Conservation (phyloP, 2,888 invertebrate species). For the Chalcis sispes region DNA sequence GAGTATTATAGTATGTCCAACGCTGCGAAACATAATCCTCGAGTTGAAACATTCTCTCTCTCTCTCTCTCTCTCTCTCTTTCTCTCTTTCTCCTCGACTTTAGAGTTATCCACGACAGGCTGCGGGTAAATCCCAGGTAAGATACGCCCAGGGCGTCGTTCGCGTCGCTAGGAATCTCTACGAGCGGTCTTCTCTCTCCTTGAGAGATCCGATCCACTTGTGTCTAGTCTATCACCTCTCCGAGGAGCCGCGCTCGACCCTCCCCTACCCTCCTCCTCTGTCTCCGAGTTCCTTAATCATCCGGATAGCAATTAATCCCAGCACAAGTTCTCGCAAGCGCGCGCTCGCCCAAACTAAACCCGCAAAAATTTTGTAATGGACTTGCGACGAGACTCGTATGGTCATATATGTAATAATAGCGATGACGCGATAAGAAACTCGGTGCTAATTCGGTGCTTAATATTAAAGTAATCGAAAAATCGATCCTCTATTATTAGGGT, state of each 20-base stretch:
- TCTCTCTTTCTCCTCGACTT: too few relatives aligned
- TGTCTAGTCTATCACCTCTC: constrained; percentile 30
- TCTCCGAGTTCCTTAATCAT: constrained; percentile 58
- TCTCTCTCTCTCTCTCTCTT: too few relatives aligned
- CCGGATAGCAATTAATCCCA: constrained; percentile 60
- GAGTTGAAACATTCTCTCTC: too few relatives aligned
- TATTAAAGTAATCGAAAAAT: too few relatives aligned
- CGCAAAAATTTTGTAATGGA: neutral
- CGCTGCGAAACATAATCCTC: neutral
- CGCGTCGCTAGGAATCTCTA: constrained; percentile 12
- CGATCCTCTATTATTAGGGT: too few relatives aligned
- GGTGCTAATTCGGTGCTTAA: too few relatives aligned
- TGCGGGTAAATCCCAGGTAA: constrained; percentile 21
- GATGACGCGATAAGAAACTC: too few relatives aligned
- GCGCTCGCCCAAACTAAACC: too few relatives aligned
- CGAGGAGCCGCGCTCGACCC: neutral
- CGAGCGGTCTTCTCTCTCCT: neutral
- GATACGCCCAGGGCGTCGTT: neutral
- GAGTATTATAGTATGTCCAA: constrained; percentile 8
- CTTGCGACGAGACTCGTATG: too few relatives aligned
- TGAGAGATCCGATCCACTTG: constrained; percentile 13
- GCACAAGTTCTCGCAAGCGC: too few relatives aligned
- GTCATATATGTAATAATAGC: too few relatives aligned
- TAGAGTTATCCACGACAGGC: constrained; percentile 28
- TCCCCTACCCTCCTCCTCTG: neutral